These are phyloP conservation scores for Rissa tridactyla DNA, from an alignment of 2,113 vertebrate species.

Conservation along the genomic window DNA sequence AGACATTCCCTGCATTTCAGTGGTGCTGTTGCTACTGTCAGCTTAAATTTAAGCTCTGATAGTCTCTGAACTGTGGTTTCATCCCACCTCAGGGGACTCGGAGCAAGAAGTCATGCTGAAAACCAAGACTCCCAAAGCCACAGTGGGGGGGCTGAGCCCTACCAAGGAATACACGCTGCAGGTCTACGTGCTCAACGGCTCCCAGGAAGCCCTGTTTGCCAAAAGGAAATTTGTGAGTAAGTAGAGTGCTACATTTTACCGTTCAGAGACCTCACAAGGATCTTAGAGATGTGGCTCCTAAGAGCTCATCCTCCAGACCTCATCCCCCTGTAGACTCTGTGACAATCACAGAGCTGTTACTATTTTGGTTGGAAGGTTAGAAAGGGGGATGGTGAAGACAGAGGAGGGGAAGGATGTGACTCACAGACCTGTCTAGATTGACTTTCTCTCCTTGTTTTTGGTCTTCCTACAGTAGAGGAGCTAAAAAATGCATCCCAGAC, in stretches of 20 bases:
- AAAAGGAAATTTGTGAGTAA: constrained; percentile 91
- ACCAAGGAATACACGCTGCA: constrained; percentile 86
- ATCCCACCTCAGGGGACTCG: constrained; percentile 75
- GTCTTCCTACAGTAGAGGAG: constrained; percentile 55
- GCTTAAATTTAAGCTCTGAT: background rate
- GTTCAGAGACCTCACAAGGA: background rate
- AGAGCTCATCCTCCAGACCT: background rate
- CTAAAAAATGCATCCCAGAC: constrained; percentile 60
- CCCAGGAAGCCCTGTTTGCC: constrained; percentile 82
- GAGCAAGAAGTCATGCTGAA: constrained; percentile 94
- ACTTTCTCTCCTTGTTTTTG: background rate
- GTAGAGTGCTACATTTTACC: background rate
- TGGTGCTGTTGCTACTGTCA: background rate
- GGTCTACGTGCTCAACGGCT: constrained; percentile 84
- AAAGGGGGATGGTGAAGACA: background rate
- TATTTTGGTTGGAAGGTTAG: background rate
- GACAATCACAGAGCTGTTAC: background rate
- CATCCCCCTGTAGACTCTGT: background rate
- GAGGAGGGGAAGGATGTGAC: background rate
- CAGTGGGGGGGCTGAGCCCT: constrained; percentile 87
- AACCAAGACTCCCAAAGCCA: constrained; percentile 86
- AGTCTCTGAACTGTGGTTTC: background rate
- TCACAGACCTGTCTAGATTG: background rate
- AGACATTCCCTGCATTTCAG: constrained; percentile 40
- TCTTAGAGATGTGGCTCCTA: background rate